Percentiles rank a stretch among this genome's conserved stretches.
Evolutionary conservation across 2,888 invertebrate genomes (phyloP).

Genomic region (Augochlorella aurata): DNA sequence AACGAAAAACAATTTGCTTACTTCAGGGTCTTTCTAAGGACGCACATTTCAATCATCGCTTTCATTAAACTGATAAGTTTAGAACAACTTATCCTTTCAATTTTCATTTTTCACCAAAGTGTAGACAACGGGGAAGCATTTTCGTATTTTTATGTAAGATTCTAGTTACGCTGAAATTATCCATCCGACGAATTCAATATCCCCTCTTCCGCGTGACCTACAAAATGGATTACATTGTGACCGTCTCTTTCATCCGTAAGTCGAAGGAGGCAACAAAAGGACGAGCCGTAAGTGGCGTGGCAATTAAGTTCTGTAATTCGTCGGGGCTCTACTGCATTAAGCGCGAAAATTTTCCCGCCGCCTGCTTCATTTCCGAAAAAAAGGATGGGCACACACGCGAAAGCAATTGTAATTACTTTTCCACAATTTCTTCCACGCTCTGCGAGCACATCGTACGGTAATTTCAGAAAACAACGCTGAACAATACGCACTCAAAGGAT

Average conservation of each 20-base stretch:
- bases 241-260: background rate
- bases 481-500: background rate
- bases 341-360: slow-evolving; percentile 28
- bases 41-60: too few relatives aligned
- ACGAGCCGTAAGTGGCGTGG: slow-evolving; percentile 3
- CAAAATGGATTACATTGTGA: background rate
- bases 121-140: too few relatives aligned
- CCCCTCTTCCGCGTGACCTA: background rate
- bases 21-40: too few relatives aligned
- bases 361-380: slow-evolving; percentile 26
- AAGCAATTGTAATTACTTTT: slow-evolving; percentile 27
- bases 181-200: background rate
- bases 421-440: background rate
- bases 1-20: too few relatives aligned
- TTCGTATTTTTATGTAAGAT: background rate
- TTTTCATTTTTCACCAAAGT: too few relatives aligned
- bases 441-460: background rate
- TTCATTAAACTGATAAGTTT: too few relatives aligned
- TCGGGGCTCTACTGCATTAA: slow-evolving; percentile 30
- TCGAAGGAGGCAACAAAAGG: slow-evolving; percentile 1
- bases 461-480: background rate
- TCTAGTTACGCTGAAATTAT: background rate
- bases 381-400: background rate
- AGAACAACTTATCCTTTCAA: too few relatives aligned
- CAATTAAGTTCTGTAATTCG: slow-evolving; percentile 32